Evolutionary conservation across 2,888 invertebrate species (phyloP).

Genomic region (Pyrocoelia pectoralis): DNA sequence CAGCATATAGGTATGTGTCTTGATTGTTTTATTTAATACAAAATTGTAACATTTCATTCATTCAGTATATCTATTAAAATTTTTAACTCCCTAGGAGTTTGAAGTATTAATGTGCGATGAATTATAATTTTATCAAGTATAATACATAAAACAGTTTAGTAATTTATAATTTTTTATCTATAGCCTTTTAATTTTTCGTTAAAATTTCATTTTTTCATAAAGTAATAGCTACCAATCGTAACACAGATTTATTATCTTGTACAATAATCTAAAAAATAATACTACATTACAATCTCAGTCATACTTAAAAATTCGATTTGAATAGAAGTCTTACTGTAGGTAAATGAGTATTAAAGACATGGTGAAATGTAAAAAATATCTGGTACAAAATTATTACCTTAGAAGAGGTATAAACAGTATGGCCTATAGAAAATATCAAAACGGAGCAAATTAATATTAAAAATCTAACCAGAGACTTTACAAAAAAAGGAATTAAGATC

Average conservation of each 20-base stretch:
- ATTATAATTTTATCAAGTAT: conserved; percentile 5
- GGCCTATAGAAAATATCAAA: no score
- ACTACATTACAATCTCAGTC: background rate
- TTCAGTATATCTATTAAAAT: background rate
- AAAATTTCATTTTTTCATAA: conserved; percentile 2
- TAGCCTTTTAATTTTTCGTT: background rate
- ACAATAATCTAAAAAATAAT: background rate
- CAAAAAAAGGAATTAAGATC: no score
- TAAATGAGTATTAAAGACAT: no score
- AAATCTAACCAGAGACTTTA: no score
- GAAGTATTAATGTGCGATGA: background rate
- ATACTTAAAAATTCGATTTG: no score
- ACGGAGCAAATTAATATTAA: no score
- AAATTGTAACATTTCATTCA: conserved; percentile 4
- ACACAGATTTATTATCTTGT: background rate
- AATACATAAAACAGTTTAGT: conserved; percentile 6
- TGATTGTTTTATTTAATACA: conserved; percentile 4
- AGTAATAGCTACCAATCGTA: background rate
- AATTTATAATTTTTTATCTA: conserved; percentile 8
- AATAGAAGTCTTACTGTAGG: no score
- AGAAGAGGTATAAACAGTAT: no score
- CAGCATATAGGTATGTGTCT: background rate
- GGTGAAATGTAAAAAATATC: no score
- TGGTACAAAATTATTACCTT: no score
- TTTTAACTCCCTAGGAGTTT: background rate